Conservation (phyloP, 2,888 invertebrate species). For the Tiliacea aurago region DNA sequence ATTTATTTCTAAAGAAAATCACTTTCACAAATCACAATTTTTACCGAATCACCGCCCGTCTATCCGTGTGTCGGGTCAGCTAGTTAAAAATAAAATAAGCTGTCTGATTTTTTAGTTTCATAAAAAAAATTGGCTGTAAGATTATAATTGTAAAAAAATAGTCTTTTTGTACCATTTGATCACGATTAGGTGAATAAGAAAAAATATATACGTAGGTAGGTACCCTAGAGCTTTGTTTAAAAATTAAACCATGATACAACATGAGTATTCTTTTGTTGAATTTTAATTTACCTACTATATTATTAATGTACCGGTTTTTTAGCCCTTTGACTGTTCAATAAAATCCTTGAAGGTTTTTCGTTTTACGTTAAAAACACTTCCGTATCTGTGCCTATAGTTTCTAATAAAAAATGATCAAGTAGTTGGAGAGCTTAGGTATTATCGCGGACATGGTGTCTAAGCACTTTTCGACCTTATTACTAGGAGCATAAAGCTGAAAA, state of each 20-base stretch:
- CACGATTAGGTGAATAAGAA: neutral
- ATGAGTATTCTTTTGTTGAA: slow-evolving; percentile 27
- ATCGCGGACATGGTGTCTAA: too few relatives aligned
- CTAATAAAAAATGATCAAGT: slow-evolving; percentile 15
- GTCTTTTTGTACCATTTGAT: neutral
- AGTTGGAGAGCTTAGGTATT: slow-evolving; percentile 2
- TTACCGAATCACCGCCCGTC: too few relatives aligned
- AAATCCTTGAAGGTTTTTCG: slow-evolving; percentile 67
- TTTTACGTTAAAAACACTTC: slow-evolving; percentile 61
- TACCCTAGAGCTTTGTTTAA: neutral
- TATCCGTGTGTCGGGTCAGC: too few relatives aligned
- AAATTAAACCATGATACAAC: neutral
- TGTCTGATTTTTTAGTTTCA: too few relatives aligned
- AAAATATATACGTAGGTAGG: neutral
- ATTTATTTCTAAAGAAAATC: too few relatives aligned
- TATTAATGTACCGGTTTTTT: slow-evolving; percentile 61
- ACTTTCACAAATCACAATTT: too few relatives aligned
- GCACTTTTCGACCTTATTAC: too few relatives aligned
- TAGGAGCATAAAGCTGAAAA: too few relatives aligned
- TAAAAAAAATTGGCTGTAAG: too few relatives aligned
- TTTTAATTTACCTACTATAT: slow-evolving; percentile 33
- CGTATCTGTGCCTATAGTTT: slow-evolving; percentile 56
- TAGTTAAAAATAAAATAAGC: too few relatives aligned
- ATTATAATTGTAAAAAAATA: too few relatives aligned
- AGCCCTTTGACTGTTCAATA: slow-evolving; percentile 69